Base-by-base conservation (phyloP, 2,113 vertebrate genomes). In the Mormyrus iriodes region DNA sequence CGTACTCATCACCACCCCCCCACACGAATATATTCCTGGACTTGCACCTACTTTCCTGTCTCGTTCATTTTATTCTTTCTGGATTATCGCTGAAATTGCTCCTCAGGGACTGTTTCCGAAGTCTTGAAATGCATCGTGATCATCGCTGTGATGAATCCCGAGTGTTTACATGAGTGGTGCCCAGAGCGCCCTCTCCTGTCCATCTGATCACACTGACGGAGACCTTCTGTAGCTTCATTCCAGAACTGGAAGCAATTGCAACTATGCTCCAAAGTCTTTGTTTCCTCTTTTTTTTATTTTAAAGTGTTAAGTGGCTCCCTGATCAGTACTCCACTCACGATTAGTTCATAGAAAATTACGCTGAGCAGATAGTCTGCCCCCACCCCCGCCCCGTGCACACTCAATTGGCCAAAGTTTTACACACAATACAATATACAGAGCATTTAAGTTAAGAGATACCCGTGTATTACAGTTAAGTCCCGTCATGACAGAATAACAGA, bases 51-150 rank as follows among this genome's bases (percentile, higher is more conserved):
- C 35, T 42, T 17, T 79, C 9, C 61, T 42, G 73, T 19, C 35
- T 42, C 2, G 31, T 19, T 79, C 73, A 31, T 46, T 55, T 58
- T 39, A 39, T 52, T 89, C 92, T 93, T 94, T 92, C 94, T 93
- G 31, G 58, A 92, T 93, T 93, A 93, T 92, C 93, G 95, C 94
- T 93, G 94, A 95, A 95, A 95, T 94, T 95, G 93, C 92, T 95
- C 95, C 95, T 96, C 95, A 96, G 96, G 96, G 95, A 96, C 91
- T 94, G 94, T 94, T 95, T 94, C 93, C 94, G 24, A 94, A 94
- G 93, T 96, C 95, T 95, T 93, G 93, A 94, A 95, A 93, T 92
- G 92, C 93, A 93, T 93, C 93, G 91, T 93, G 94, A 95, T 93
- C 94, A 92, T 95, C 91, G 93, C 94, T 95, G 92, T 94, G 93